These are phyloP conservation scores for Melanaphis sacchari DNA, from an alignment of 1,140 invertebrate genomes.

Conservation along the genomic window DNA sequence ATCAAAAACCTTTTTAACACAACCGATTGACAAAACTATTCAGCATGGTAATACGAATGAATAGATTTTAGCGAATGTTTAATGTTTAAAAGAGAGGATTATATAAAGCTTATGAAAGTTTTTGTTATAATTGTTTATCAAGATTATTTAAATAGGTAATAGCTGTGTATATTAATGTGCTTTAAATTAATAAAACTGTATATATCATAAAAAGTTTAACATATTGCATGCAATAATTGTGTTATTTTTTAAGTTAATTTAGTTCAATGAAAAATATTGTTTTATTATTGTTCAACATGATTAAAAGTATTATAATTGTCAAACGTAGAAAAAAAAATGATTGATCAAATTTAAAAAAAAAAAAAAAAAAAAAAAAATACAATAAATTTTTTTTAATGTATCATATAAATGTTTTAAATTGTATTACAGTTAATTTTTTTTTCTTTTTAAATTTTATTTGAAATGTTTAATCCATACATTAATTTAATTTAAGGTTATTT, in stretches of 20 bases:
- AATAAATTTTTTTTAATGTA: background rate
- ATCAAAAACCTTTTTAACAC: no score
- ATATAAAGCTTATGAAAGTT: background rate
- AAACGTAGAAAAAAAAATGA: no score
- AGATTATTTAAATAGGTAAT: background rate
- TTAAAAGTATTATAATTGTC: no score
- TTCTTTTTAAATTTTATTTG: background rate
- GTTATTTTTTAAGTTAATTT: background rate
- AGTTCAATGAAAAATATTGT: background rate
- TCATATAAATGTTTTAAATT: background rate
- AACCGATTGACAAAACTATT: no score
- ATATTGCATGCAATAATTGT: background rate
- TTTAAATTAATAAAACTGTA: background rate
- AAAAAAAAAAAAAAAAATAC: no score
- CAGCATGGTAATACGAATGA: no score
- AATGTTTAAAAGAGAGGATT: background rate
- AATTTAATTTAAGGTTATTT: background rate
- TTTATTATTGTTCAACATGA: background rate
- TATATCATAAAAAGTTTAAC: background rate
- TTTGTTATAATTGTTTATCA: background rate
- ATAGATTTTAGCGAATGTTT: no score
- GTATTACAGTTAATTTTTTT: background rate
- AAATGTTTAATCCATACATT: background rate
- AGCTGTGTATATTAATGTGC: background rate
- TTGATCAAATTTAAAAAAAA: no score